Percentiles rank a stretch among this genome's conserved stretches.
Evolutionary conservation across 2,797 vertebrate species (phyloP).

Genomic region (Dendrocincla tyrannina): DNA sequence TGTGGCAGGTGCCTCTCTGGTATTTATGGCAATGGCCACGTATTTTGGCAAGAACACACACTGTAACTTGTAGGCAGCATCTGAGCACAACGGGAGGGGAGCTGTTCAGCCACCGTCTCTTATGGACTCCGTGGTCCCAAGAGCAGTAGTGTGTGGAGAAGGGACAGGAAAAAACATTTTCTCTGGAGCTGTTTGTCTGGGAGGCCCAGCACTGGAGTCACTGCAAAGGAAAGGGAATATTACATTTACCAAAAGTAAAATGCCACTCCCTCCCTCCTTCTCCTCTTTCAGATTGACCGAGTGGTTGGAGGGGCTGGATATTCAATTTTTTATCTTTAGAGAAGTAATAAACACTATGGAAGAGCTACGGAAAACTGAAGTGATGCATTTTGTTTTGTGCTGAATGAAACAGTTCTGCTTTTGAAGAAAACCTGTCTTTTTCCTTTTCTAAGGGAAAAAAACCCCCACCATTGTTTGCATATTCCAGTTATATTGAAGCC

Average conservation of each 20-base stretch:
- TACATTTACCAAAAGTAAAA: neutral
- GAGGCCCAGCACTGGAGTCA: neutral
- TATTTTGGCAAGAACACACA: neutral
- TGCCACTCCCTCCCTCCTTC: fast-evolving
- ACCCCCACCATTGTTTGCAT: neutral
- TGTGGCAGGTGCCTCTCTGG: fast-evolving
- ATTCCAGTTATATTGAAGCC: neutral
- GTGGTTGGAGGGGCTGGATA: neutral
- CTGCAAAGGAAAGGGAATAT: neutral
- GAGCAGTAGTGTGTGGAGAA: neutral
- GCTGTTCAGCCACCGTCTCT: neutral
- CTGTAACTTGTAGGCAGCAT: neutral
- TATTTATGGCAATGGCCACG: fast-evolving
- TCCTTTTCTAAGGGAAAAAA: neutral
- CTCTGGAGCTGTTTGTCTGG: neutral
- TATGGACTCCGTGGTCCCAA: fast-evolving
- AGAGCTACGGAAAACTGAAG: neutral
- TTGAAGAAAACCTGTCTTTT: fast-evolving
- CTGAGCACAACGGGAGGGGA: fast-evolving
- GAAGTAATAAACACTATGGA: neutral
- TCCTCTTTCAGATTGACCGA: neutral
- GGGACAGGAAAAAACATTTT: neutral
- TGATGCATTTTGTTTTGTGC: neutral
- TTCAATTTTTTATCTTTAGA: neutral
- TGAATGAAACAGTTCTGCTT: neutral